These are phyloP conservation scores for Tetragnatha montana DNA, from an alignment of 2,888 invertebrate genomes.

Conservation along the genomic window DNA sequence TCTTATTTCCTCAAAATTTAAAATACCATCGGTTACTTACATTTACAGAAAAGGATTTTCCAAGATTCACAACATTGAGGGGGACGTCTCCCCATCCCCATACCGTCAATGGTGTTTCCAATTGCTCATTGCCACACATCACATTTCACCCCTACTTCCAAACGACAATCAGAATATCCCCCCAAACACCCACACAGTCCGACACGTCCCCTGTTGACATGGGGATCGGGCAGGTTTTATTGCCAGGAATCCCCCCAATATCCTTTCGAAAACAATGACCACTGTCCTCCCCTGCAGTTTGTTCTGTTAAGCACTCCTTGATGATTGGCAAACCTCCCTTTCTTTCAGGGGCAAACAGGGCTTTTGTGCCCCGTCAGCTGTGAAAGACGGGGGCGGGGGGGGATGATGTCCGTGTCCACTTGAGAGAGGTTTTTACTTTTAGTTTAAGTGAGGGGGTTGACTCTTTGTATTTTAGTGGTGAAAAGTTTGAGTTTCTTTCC, in stretches of 20 bases:
- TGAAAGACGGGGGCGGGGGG: not conserved
- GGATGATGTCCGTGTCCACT: not conserved
- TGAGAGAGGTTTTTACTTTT: not conserved
- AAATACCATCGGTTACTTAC: conserved; percentile 3
- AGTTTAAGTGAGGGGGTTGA: not conserved
- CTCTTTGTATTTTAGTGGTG: not conserved
- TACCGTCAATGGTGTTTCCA: no score
- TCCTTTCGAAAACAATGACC: conserved; percentile 66
- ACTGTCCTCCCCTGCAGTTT: conserved; percentile 62
- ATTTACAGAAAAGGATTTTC: not conserved
- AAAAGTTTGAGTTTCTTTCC: no score
- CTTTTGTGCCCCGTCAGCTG: conserved; percentile 32
- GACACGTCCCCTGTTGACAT: no score
- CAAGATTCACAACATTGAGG: no score
- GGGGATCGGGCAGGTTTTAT: conserved; percentile 39
- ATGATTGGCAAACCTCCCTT: conserved; percentile 64
- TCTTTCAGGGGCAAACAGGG: conserved; percentile 35
- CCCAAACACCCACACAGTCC: no score
- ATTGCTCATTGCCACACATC: not conserved
- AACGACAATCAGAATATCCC: no score
- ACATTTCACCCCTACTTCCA: conserved; percentile 23
- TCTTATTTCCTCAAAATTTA: conserved; percentile 1
- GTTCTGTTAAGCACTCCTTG: conserved; percentile 66
- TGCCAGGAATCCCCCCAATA: conserved; percentile 65
- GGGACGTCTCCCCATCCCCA: no score